These are phyloP conservation scores for Ips typographus DNA, from an alignment of 1,140 invertebrate species.

Conservation along the genomic window DNA sequence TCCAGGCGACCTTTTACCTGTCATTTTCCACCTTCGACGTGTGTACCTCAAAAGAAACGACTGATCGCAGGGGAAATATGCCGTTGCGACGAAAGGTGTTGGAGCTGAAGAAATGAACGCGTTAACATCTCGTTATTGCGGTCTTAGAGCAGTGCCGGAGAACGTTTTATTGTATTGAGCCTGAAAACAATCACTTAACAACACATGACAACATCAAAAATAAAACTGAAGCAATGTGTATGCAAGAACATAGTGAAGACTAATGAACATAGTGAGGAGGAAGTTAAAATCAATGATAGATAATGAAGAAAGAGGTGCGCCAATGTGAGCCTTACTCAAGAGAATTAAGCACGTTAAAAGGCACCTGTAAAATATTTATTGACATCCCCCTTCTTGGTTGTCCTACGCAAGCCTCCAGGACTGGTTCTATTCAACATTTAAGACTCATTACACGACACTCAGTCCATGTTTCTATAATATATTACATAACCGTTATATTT, in stretches of 20 bases:
- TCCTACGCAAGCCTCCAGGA: not conserved
- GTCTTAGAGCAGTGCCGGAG: slow-evolving; percentile 16
- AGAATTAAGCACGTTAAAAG: slow-evolving; percentile 24
- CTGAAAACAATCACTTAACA: too few relatives aligned
- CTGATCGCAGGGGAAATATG: slow-evolving; percentile 47
- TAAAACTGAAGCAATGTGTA: too few relatives aligned
- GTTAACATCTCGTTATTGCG: slow-evolving; percentile 43
- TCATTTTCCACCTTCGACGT: slow-evolving; percentile 40
- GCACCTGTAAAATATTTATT: slow-evolving; percentile 26
- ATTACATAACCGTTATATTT: slow-evolving; percentile 1
- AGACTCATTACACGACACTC: not conserved
- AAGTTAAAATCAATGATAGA: too few relatives aligned
- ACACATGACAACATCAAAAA: too few relatives aligned
- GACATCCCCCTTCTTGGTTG: slow-evolving; percentile 14
- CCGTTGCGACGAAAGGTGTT: slow-evolving; percentile 35
- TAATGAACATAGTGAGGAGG: too few relatives aligned
- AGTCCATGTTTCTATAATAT: not conserved
- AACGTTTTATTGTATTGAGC: not conserved
- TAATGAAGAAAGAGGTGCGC: not conserved
- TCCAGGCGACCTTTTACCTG: slow-evolving; percentile 36
- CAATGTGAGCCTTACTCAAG: slow-evolving; percentile 4
- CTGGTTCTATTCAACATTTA: not conserved
- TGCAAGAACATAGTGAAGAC: too few relatives aligned
- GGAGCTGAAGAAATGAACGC: slow-evolving; percentile 40
- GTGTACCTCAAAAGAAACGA: slow-evolving; percentile 42